These are phyloP conservation scores for Ischnus inquisitorius DNA, from an alignment of 2,888 invertebrate genomes.

Conservation along the genomic window DNA sequence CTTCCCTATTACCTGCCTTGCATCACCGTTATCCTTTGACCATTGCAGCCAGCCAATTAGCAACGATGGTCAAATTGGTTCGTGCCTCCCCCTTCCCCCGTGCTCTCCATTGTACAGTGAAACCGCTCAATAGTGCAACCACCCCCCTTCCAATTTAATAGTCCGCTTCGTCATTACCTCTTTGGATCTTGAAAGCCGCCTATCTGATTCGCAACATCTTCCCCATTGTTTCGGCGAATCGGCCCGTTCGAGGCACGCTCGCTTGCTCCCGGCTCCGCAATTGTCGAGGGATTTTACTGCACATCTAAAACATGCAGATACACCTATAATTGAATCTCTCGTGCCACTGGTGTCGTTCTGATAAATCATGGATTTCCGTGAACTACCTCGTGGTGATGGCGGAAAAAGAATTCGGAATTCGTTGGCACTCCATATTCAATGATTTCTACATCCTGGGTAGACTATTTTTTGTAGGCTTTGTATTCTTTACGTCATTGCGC, in stretches of 20 bases:
- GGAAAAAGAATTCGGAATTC: neutral
- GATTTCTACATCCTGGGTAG: neutral
- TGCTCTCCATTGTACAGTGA: neutral
- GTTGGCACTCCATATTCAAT: neutral
- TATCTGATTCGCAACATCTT: too few relatives aligned
- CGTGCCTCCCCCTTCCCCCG: constrained; percentile 11
- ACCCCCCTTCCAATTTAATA: neutral
- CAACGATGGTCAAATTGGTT: constrained; percentile 59
- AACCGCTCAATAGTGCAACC: neutral
- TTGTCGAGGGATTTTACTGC: too few relatives aligned
- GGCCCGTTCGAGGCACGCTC: too few relatives aligned
- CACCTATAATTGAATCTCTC: neutral
- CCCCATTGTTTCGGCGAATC: too few relatives aligned
- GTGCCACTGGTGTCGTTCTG: neutral
- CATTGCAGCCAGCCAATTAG: constrained; percentile 63
- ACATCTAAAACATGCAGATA: neutral
- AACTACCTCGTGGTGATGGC: neutral
- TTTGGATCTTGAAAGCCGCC: too few relatives aligned
- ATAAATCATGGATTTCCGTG: neutral
- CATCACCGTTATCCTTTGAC: constrained; percentile 59
- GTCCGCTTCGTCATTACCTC: too few relatives aligned
- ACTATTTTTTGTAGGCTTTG: too few relatives aligned
- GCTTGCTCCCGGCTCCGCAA: too few relatives aligned
- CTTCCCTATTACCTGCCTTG: constrained; percentile 31
- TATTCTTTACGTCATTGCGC: too few relatives aligned